These are phyloP conservation scores for Mechanitis mazaeus DNA, from an alignment of 2,888 invertebrate genomes.

Conservation along the genomic window DNA sequence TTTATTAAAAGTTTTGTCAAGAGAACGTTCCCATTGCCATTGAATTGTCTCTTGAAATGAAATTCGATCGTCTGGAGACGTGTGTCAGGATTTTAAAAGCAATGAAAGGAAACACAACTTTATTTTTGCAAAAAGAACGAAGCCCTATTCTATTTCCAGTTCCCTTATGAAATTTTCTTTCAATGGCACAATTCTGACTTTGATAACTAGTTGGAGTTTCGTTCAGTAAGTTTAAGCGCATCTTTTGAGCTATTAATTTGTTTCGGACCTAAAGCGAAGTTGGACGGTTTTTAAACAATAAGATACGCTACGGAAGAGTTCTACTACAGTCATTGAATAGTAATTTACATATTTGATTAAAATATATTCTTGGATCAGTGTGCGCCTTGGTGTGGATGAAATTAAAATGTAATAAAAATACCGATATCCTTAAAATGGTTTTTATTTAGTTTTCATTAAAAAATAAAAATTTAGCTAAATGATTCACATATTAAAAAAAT, in stretches of 20 bases:
- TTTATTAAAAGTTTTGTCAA: conserved; percentile 1
- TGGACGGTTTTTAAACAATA: conserved; percentile 32
- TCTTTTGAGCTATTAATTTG: conserved; percentile 46
- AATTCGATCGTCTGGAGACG: conserved; percentile 14
- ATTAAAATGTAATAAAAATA: too few relatives aligned
- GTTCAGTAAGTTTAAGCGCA: conserved; percentile 43
- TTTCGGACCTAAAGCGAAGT: conserved; percentile 38
- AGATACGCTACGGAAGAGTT: conserved; percentile 19
- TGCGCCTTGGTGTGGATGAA: too few relatives aligned
- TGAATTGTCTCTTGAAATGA: conserved; percentile 15
- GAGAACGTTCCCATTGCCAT: conserved; percentile 9
- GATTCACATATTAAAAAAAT: too few relatives aligned
- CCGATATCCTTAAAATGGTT: too few relatives aligned
- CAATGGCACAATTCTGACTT: conserved; percentile 36
- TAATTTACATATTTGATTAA: not conserved
- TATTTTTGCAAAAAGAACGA: conserved; percentile 47
- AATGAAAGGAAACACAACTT: conserved; percentile 51
- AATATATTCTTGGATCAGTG: not conserved
- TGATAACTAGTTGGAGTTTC: conserved; percentile 33
- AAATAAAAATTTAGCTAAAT: too few relatives aligned
- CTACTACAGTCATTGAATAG: not conserved
- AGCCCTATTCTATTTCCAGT: conserved; percentile 52
- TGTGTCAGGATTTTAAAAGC: conserved; percentile 38
- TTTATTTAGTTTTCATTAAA: too few relatives aligned
- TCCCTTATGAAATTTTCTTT: conserved; percentile 57